These are phyloP conservation scores for Paracyclopina nana DNA, from an alignment of 1,140 invertebrate species.

Conservation along the genomic window DNA sequence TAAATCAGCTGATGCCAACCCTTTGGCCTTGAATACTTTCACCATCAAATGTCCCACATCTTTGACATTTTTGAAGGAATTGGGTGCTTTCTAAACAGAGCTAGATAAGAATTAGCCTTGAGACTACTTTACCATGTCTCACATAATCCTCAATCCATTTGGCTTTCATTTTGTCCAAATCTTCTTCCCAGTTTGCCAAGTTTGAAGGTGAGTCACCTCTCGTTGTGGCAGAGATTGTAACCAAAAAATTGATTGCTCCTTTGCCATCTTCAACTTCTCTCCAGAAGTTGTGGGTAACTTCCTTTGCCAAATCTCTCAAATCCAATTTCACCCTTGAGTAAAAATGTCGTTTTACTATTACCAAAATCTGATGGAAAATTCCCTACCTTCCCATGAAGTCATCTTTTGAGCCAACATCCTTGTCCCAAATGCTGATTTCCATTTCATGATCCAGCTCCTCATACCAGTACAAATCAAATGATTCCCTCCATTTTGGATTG, in stretches of 20 bases:
- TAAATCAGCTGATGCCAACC: slow-evolving; percentile 67
- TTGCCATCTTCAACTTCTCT: slow-evolving; percentile 6
- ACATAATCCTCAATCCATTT: slow-evolving; percentile 22
- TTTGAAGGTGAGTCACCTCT: slow-evolving; percentile 4
- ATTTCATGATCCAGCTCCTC: slow-evolving; percentile 70
- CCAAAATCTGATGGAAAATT: not conserved
- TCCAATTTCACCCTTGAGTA: slow-evolving; percentile 2
- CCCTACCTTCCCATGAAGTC: slow-evolving; percentile 26
- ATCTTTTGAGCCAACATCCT: slow-evolving; percentile 31
- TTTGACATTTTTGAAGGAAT: slow-evolving; percentile 49
- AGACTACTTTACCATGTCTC: slow-evolving; percentile 23
- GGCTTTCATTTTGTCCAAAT: not conserved
- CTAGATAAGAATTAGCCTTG: slow-evolving; percentile 15
- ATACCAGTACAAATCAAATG: slow-evolving; percentile 73
- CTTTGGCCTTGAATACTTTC: slow-evolving; percentile 68
- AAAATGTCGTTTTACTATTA: not conserved
- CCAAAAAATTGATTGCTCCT: not conserved
- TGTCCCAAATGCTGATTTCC: slow-evolving; percentile 65
- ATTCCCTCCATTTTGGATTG: slow-evolving; percentile 66
- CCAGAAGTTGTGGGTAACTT: slow-evolving; percentile 8
- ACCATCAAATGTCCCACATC: slow-evolving; percentile 74
- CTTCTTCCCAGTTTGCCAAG: slow-evolving; percentile 3
- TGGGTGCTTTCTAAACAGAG: slow-evolving; percentile 34
- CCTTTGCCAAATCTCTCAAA: slow-evolving; percentile 4
- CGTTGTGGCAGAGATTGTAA: slow-evolving; percentile 4